Evolutionary conservation across 2,888 invertebrate species (phyloP).

Genomic region (Crepidodera aurea): DNA sequence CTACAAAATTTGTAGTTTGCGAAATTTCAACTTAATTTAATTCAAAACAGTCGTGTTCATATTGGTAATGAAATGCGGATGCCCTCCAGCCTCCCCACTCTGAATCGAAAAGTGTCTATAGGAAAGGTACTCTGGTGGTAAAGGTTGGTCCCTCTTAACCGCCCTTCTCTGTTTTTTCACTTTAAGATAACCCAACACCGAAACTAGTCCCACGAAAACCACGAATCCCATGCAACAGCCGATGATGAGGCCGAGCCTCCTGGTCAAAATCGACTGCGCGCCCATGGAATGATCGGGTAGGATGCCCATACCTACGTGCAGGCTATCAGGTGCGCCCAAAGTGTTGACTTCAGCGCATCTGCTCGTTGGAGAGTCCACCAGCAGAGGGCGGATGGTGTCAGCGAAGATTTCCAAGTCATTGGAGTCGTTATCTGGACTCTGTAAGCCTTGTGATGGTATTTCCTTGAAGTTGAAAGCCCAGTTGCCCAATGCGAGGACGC

Average conservation of each 20-base stretch:
- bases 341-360: conserved; percentile 81
- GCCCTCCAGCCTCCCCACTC: conserved; percentile 67
- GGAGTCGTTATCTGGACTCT: conserved; percentile 65
- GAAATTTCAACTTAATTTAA: conserved; percentile 32
- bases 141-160: conserved; percentile 75
- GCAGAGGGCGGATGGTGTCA: conserved; percentile 65
- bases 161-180: conserved; percentile 82
- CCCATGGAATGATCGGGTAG: conserved; percentile 60
- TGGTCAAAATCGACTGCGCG: conserved; percentile 78
- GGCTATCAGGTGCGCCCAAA: conserved; percentile 73
- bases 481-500: conserved; percentile 86
- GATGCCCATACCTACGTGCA: conserved; percentile 64
- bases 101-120: conserved; percentile 78
- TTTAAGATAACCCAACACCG: conserved; percentile 85
- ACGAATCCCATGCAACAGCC: conserved; percentile 88
- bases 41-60: conserved; percentile 59
- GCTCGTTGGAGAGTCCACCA: conserved; percentile 76
- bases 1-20: too few relatives aligned
- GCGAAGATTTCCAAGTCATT: conserved; percentile 64
- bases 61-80: conserved; percentile 61
- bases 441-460: conserved; percentile 42
- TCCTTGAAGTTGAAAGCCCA: conserved; percentile 63
- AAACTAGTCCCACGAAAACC: conserved; percentile 83
- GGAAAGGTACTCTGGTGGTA: conserved; percentile 82
- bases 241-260: conserved; percentile 84